phyloP scores from a whole-genome alignment of 1,140 invertebrate genomes.

The Drosophila oshimai region DNA sequence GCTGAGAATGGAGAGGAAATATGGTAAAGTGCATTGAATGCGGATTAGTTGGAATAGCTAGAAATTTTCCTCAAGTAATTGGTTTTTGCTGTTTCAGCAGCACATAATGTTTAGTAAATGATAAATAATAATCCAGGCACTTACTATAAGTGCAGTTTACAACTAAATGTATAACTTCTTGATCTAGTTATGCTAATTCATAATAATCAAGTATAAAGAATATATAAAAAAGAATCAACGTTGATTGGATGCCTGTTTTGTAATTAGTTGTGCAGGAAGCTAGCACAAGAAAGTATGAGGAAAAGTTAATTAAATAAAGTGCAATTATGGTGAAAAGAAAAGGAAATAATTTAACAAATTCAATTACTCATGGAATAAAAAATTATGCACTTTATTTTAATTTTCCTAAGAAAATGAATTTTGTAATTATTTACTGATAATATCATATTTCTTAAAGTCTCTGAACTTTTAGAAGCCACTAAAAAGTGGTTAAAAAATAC shows the following conservation, averaged over 20 bases:
- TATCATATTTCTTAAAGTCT: background rate
- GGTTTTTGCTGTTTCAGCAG: background rate
- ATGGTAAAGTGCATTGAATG: constrained; percentile 63
- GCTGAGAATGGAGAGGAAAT: constrained; percentile 17
- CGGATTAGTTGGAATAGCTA: constrained; percentile 31
- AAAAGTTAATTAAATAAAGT: constrained; percentile 12
- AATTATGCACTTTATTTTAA: too few relatives aligned
- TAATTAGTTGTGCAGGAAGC: constrained; percentile 18
- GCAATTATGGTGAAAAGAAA: background rate
- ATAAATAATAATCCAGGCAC: background rate
- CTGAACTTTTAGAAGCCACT: background rate
- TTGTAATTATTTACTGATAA: constrained; percentile 4
- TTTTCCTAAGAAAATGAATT: background rate
- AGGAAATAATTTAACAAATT: background rate
- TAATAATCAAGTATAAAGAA: background rate
- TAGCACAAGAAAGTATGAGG: constrained; percentile 4
- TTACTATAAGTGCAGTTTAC: constrained; percentile 9
- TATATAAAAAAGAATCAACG: background rate
- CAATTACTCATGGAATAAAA: too few relatives aligned
- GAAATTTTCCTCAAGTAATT: background rate
- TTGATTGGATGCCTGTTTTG: constrained; percentile 10
- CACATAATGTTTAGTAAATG: constrained; percentile 9
- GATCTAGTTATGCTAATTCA: constrained; percentile 35
- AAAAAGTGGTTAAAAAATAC: constrained; percentile 7
- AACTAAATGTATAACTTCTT: constrained; percentile 4